A percentile compares a stretch with the other conserved stretches of the same genome.
Conservation (phyloP, 2,797 vertebrate genomes). For the Philypnodon macrostomus region DNA sequence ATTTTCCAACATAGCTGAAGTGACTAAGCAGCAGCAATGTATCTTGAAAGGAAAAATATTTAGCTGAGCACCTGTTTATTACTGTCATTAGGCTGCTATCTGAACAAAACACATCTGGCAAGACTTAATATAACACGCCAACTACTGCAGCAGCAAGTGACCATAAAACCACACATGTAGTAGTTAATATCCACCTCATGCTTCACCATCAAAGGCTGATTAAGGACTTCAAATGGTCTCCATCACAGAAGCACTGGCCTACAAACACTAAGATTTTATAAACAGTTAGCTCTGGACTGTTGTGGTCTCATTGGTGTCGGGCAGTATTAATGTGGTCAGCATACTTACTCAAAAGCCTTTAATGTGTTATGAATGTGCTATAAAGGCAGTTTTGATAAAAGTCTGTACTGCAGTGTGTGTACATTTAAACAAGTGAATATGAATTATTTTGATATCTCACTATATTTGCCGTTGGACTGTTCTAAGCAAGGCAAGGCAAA, state of each 20-base stretch:
- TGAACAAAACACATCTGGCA: constrained; percentile 61
- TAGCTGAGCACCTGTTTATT: constrained; percentile 67
- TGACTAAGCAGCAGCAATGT: constrained; percentile 20
- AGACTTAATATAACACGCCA: constrained; percentile 61
- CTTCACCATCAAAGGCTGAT: constrained; percentile 68
- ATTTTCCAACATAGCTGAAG: constrained; percentile 14
- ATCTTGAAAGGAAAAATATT: constrained; percentile 32
- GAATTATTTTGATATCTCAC: no score
- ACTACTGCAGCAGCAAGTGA: constrained; percentile 68
- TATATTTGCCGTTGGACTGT: no score
- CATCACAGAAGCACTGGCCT: constrained; percentile 59
- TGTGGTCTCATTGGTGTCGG: constrained; percentile 54
- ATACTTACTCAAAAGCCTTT: constrained; percentile 39
- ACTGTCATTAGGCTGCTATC: constrained; percentile 57
- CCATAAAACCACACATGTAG: constrained; percentile 74
- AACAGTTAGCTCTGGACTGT: constrained; percentile 58
- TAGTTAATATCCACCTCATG: constrained; percentile 64
- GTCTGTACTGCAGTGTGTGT: constrained; percentile 21
- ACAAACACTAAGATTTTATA: constrained; percentile 61
- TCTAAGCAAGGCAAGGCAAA: no score
- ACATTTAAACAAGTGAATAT: background rate
- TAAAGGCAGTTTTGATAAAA: constrained; percentile 4
- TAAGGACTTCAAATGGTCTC: constrained; percentile 69
- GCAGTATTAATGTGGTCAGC: constrained; percentile 57
- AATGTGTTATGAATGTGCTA: constrained; percentile 29